Evolutionary conservation across 2,797 vertebrate species (phyloP).

Genomic region (Triplophysa bombifrons): DNA sequence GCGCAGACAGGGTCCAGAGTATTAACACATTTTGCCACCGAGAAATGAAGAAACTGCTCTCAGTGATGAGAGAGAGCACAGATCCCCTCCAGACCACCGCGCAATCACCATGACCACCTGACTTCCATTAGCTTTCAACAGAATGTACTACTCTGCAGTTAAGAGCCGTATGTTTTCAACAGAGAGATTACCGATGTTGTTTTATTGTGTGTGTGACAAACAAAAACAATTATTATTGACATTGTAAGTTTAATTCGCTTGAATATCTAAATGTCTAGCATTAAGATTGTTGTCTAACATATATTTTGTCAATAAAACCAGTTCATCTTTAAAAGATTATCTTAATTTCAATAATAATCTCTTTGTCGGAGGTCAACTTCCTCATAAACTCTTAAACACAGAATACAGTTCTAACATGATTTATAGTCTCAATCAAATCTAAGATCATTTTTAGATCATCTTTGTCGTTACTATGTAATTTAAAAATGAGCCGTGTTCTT

Average conservation of each 20-base stretch:
- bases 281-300: not conserved
- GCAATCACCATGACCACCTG: constrained; percentile 40
- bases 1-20: constrained; percentile 40
- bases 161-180: constrained; percentile 8
- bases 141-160: constrained; percentile 19
- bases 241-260: not conserved
- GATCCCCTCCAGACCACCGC: constrained; percentile 10
- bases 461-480: not conserved
- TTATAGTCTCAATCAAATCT: not conserved
- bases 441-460: not conserved
- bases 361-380: constrained; percentile 1
- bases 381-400: not conserved
- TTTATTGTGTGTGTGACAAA: not conserved
- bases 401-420: not conserved
- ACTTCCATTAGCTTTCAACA: constrained; percentile 42
- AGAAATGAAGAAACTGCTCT: constrained; percentile 43
- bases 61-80: constrained; percentile 24
- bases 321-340: not conserved
- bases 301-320: no score
- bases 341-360: not conserved
- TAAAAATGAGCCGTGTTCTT: not conserved
- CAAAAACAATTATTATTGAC: not conserved
- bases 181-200: not conserved
- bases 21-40: constrained; percentile 45
- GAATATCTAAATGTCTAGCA: not conserved